These are phyloP conservation scores for Enhydra lutris DNA, from an alignment of 2,113 vertebrate genomes.

Conservation along the genomic window DNA sequence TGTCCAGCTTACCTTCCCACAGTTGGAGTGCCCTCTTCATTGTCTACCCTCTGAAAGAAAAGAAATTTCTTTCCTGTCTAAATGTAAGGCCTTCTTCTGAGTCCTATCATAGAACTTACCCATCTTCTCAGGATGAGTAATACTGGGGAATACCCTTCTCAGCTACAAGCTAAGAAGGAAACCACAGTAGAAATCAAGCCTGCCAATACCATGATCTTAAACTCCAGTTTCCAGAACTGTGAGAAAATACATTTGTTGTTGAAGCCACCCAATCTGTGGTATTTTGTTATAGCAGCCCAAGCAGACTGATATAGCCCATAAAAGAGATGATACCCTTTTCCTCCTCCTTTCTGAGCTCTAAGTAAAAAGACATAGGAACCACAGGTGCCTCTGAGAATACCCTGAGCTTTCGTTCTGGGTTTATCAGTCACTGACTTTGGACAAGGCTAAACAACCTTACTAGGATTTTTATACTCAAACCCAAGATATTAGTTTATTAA, in stretches of 20 bases:
- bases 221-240: neutral
- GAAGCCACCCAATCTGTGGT: neutral
- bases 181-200: neutral
- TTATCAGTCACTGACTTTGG: neutral
- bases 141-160: neutral
- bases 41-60: neutral
- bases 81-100: neutral
- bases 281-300: neutral
- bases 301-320: neutral
- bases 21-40: neutral
- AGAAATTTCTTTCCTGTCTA: neutral
- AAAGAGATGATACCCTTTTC: neutral
- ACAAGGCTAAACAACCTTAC: neutral
- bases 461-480: neutral
- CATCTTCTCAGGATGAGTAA: neutral
- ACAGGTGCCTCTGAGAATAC: neutral
- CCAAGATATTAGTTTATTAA: neutral
- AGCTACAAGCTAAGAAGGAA: neutral
- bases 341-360: neutral
- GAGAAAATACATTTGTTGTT: neutral
- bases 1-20: neutral
- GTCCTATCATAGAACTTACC: neutral
- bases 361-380: neutral
- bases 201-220: neutral
- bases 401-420: neutral